Percentiles rank a stretch among this genome's conserved stretches.
These are phyloP conservation scores for Drosophila paulistorum DNA, from an alignment of 1,140 invertebrate genomes.

Conservation along the genomic window DNA sequence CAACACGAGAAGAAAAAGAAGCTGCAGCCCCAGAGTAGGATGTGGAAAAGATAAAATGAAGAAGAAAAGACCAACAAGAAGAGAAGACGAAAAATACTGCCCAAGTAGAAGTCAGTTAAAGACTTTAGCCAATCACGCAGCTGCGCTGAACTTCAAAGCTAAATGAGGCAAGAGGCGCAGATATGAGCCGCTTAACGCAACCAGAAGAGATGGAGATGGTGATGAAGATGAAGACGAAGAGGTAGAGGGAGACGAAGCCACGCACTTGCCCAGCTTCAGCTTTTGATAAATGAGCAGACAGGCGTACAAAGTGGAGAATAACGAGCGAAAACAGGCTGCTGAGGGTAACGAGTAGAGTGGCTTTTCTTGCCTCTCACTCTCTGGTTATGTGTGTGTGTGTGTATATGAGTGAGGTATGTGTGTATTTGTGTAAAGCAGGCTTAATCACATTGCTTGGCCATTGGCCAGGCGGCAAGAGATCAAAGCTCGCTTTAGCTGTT, in stretches of 20 bases:
- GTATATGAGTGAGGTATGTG: constrained; percentile 12
- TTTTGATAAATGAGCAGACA: constrained; percentile 80
- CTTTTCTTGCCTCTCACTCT: constrained; percentile 15
- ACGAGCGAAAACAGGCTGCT: constrained; percentile 71
- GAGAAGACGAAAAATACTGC: constrained; percentile 24
- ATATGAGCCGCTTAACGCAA: constrained; percentile 77
- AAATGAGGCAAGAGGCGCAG: constrained; percentile 60
- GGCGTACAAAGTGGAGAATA: constrained; percentile 81
- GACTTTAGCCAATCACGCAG: constrained; percentile 79
- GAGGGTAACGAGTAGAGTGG: constrained; percentile 52
- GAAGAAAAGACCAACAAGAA: background rate
- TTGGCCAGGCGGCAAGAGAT: constrained; percentile 77
- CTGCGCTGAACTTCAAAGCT: constrained; percentile 81
- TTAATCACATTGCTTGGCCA: constrained; percentile 82
- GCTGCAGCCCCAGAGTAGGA: background rate
- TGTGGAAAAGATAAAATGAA: background rate
- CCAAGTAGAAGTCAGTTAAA: constrained; percentile 71
- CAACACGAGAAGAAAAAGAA: constrained; percentile 10
- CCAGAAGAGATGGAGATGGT: constrained; percentile 40
- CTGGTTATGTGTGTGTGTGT: constrained; percentile 15
- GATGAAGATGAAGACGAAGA: constrained; percentile 28
- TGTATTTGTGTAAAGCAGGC: constrained; percentile 59
- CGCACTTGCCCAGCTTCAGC: constrained; percentile 49
- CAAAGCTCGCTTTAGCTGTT: constrained; percentile 70
- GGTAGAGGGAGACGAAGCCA: constrained; percentile 23